These are phyloP conservation scores for Formica aserva DNA, from an alignment of 2,888 invertebrate genomes.

Conservation along the genomic window DNA sequence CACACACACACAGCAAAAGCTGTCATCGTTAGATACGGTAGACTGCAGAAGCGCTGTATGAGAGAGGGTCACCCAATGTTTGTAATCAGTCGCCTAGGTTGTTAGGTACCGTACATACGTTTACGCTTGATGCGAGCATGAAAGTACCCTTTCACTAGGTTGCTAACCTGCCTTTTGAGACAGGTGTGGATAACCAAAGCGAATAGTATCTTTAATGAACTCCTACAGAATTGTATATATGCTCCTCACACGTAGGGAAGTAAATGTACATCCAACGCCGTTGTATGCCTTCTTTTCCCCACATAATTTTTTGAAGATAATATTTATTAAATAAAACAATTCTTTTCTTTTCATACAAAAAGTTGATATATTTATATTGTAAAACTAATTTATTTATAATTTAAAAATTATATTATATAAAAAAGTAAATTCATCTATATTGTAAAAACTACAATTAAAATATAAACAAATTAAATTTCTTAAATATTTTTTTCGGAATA, in stretches of 20 bases:
- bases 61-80: conserved; percentile 66
- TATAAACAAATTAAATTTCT: neutral
- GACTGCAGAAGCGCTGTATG: conserved; percentile 37
- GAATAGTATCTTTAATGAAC: conserved; percentile 36
- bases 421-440: neutral
- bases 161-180: conserved; percentile 49
- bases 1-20: conserved; percentile 46
- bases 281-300: neutral
- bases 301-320: neutral
- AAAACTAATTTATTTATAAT: neutral
- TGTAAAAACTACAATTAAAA: neutral
- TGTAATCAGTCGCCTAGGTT: conserved; percentile 77
- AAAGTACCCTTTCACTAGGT: conserved; percentile 56
- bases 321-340: conserved; percentile 9
- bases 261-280: neutral
- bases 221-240: neutral
- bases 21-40: conserved; percentile 70
- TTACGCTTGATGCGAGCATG: conserved; percentile 57
- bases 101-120: conserved; percentile 71
- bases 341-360: neutral
- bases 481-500: neutral
- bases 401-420: neutral
- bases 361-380: neutral
- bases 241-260: neutral
- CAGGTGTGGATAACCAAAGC: conserved; percentile 52